A percentile compares a stretch with the other conserved stretches of the same genome.
Conservation (phyloP, 1,140 invertebrate genomes). For the Tetragnatha versicolor region DNA sequence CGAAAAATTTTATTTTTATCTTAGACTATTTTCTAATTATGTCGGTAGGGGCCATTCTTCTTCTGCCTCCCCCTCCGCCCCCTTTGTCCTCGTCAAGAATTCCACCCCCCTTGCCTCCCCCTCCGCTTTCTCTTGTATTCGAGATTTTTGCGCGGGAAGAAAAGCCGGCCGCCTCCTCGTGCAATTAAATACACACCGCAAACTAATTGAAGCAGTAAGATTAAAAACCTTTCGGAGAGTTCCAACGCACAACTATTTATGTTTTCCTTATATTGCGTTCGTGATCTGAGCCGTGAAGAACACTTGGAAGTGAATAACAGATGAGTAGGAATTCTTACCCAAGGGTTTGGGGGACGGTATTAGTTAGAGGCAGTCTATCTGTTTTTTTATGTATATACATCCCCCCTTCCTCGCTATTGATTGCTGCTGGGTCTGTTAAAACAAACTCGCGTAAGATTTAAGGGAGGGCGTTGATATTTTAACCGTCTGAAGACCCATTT, state of each 20-base stretch:
- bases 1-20: slow-evolving; percentile 53
- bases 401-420: too few relatives aligned
- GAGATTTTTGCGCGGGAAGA: slow-evolving; percentile 40
- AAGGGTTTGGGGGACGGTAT: too few relatives aligned
- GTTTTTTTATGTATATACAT: too few relatives aligned
- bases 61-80: not conserved
- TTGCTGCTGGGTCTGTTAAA: too few relatives aligned
- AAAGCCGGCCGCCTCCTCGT: slow-evolving; percentile 9
- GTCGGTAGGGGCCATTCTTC: slow-evolving; percentile 53
- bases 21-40: slow-evolving; percentile 55
- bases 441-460: too few relatives aligned
- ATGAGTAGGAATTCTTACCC: too few relatives aligned
- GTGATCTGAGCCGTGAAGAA: slow-evolving; percentile 13
- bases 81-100: slow-evolving; percentile 27
- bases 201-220: slow-evolving; percentile 54
- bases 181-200: slow-evolving; percentile 55
- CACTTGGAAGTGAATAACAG: slow-evolving; percentile 18
- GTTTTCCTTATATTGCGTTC: slow-evolving; percentile 38
- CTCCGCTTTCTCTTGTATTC: slow-evolving; percentile 13
- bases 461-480: too few relatives aligned
- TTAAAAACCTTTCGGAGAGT: slow-evolving; percentile 50
- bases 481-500: too few relatives aligned
- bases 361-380: too few relatives aligned
- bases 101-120: not conserved
- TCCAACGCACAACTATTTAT: slow-evolving; percentile 51